Evolutionary conservation across 2,888 invertebrate species (phyloP), one percentile per base, ranked within the genome.

Genomic region (Brachyopa scutellaris): DNA sequence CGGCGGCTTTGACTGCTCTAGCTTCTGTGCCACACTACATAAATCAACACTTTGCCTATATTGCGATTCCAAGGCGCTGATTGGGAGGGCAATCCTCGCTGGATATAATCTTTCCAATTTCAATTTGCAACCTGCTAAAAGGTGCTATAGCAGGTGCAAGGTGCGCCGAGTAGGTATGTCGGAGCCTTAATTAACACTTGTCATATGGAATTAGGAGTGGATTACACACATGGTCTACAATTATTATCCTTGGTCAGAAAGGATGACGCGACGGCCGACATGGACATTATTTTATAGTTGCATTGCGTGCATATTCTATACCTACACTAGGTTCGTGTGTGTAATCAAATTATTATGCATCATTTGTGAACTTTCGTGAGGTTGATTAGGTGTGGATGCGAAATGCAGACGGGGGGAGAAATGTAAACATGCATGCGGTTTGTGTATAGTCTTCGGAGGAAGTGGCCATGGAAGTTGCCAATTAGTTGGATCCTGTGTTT

Each of bases 161-260:
- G 76, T 69, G 61, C 67, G 80, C 76, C 57, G 69, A 59, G 76
- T 70, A 76, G 55, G 76, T 70, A 76, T 76, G 82, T 66, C 82
- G 77, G 77, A 72, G 38, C 82, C 47, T 77, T 82, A 82, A 82
- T 82, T 82, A 77, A 82, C 82, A 77, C 77, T 82, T 82, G 82
- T 82, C 82, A 66, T 76, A 72, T 61, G 64, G 70, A 72, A 82
- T 82, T 82, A 82, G 82, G 70, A 70, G 66, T 40, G 64, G 82
- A 76, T 69, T 70, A 76, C 76, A 66, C 21, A n/a, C n/a, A n/a
- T n/a, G 42, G 78, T 33, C 40, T 26, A 29, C 66, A 77, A 82
- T 82, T 82, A 82, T 82, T 77, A 82, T 70, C 70, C 70, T 70
- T 26, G 7, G 31, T 33, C 31, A 29, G 59, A 9, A 70, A 47